Conservation (phyloP, 1,140 invertebrate species). For the Drosophila subobscura region DNA sequence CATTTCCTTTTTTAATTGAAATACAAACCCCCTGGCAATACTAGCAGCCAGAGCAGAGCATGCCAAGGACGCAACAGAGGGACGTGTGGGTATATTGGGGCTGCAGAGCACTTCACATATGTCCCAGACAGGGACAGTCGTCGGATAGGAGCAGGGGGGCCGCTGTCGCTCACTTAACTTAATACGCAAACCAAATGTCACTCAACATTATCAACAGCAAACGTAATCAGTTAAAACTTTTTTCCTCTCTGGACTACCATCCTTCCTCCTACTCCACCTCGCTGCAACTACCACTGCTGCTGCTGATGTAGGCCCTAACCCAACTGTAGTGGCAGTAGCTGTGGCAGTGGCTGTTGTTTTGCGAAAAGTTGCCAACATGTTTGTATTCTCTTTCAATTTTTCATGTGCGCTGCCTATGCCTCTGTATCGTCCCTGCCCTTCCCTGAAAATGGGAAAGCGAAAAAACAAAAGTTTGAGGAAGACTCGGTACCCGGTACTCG, state of each 20-base stretch:
- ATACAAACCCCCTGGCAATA: conserved; percentile 70
- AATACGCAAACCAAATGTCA: conserved; percentile 79
- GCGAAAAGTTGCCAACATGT: conserved; percentile 72
- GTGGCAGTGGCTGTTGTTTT: conserved; percentile 29
- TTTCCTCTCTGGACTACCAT: conserved; percentile 13
- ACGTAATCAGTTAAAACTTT: conserved; percentile 80
- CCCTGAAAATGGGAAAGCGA: conserved; percentile 1
- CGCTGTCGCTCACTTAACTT: conserved; percentile 75
- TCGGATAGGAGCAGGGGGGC: background rate
- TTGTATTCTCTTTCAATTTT: conserved; percentile 79
- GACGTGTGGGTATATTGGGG: background rate
- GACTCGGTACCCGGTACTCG: too few relatives aligned
- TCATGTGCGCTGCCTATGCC: conserved; percentile 54
- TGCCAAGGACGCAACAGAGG: conserved; percentile 3
- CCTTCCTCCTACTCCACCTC: conserved; percentile 10
- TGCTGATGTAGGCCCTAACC: conserved; percentile 55
- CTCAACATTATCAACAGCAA: conserved; percentile 79
- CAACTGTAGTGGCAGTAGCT: conserved; percentile 10
- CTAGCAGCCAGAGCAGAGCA: conserved; percentile 3
- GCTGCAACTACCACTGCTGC: conserved; percentile 1
- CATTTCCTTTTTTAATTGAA: conserved; percentile 73
- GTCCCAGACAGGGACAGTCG: background rate
- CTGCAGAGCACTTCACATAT: too few relatives aligned
- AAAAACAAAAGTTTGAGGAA: conserved; percentile 21
- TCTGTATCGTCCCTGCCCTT: conserved; percentile 8